Evolutionary conservation across 2,113 vertebrate genomes (phyloP).

Genomic region (Dipodomys merriami): DNA sequence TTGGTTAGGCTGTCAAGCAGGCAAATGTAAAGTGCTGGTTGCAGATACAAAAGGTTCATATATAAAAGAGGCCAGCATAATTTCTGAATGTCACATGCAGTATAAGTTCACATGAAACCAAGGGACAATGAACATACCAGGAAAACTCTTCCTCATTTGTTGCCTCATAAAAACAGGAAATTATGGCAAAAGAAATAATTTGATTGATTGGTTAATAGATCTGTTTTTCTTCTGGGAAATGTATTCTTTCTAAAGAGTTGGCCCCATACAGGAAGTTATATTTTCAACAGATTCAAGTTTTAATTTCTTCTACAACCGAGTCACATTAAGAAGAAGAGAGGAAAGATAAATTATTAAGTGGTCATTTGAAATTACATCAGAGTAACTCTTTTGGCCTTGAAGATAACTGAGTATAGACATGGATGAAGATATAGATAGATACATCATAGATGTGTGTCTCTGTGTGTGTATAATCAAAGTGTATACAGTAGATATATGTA

Average conservation of each 20-base stretch:
- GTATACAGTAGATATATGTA: neutral
- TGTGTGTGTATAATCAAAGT: neutral
- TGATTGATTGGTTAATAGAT: slow-evolving; percentile 10
- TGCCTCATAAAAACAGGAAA: neutral
- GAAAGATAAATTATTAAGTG: neutral
- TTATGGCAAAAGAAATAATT: slow-evolving; percentile 21
- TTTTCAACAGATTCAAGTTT: neutral
- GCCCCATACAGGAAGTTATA: neutral
- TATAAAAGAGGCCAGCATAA: neutral
- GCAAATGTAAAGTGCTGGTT: neutral
- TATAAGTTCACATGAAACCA: slow-evolving; percentile 12
- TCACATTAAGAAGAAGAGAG: neutral
- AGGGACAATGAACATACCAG: neutral
- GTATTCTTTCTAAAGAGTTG: slow-evolving; percentile 10
- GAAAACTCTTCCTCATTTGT: neutral
- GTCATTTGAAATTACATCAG: slow-evolving; percentile 19
- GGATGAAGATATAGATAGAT: neutral
- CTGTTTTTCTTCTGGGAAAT: neutral
- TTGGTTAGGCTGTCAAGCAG: neutral
- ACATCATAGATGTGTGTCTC: no score
- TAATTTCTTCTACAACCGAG: neutral
- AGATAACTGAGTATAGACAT: neutral
- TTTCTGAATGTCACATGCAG: neutral
- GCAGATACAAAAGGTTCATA: neutral
- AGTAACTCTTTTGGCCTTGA: neutral